Conservation (phyloP, 1,140 invertebrate species). For the Eupristina koningsbergeri region DNA sequence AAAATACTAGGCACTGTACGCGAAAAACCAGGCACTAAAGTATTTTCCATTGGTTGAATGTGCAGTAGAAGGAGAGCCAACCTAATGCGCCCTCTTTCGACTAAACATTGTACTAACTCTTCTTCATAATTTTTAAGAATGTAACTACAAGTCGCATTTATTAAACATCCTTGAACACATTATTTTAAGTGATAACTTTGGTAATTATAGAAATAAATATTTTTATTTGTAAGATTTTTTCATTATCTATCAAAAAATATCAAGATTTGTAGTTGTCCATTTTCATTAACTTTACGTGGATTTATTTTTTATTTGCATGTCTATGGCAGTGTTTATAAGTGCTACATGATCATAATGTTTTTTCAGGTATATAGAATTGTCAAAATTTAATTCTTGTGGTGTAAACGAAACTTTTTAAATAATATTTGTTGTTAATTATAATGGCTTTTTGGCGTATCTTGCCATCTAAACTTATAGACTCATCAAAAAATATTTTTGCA, state of each 20-base stretch:
- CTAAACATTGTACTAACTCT: too few species aligned
- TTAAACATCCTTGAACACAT: too few species aligned
- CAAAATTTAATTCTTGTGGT: not conserved
- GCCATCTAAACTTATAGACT: constrained; percentile 60
- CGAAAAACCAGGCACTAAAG: too few species aligned
- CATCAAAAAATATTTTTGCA: constrained; percentile 61
- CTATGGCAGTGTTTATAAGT: not conserved
- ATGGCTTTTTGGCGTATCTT: constrained; percentile 67
- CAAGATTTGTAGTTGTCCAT: not conserved
- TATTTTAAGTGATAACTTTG: too few species aligned
- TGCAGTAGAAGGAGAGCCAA: too few species aligned
- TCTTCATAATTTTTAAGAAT: too few species aligned
- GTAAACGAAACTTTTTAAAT: not conserved
- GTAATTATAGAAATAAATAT: too few species aligned
- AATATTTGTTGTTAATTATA: constrained; percentile 39
- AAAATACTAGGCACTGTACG: too few species aligned
- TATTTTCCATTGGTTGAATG: too few species aligned
- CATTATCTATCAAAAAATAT: not conserved
- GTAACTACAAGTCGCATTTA: too few species aligned
- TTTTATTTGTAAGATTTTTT: too few species aligned
- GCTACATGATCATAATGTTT: not conserved
- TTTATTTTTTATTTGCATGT: not conserved
- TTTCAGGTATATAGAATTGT: not conserved
- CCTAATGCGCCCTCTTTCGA: too few species aligned
- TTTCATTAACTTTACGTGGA: not conserved